A percentile compares a stretch with the other conserved stretches of the same genome.
Conservation (phyloP, 2,888 invertebrate species). For the Scaptodrosophila latifasciaeformis region DNA sequence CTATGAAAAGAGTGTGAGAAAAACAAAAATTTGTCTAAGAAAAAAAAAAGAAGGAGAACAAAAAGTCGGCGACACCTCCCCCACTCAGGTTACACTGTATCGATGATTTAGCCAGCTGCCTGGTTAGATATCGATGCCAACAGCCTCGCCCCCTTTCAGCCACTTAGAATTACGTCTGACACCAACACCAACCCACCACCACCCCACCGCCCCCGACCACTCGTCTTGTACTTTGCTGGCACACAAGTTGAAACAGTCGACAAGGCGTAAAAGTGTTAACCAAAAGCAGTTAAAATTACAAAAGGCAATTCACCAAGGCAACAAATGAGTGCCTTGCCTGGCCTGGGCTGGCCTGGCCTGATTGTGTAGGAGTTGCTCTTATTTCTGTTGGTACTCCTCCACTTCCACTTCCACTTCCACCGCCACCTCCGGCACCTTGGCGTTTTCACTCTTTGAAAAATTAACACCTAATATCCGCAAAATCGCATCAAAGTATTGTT, state of each 20-base stretch:
- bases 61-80: conserved; percentile 57
- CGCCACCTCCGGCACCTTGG: too few species aligned
- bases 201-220: background rate
- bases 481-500: conserved; percentile 68
- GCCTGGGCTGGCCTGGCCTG: too few species aligned
- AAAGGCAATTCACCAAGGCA: conserved; percentile 60
- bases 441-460: conserved; percentile 54
- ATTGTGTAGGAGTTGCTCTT: too few species aligned
- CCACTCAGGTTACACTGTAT: conserved; percentile 29
- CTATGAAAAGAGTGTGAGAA: too few species aligned
- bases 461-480: conserved; percentile 69
- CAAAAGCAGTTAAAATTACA: conserved; percentile 69
- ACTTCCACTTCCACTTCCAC: too few species aligned
- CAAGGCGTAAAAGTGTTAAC: conserved; percentile 68
- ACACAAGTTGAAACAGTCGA: conserved; percentile 30
- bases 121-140: conserved; percentile 60
- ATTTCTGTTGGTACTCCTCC: too few species aligned
- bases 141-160: background rate
- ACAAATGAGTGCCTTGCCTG: conserved; percentile 3
- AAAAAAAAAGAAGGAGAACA: conserved; percentile 45
- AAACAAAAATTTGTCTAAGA: too few species aligned
- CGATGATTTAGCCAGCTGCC: conserved; percentile 57
- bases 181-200: background rate
- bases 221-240: background rate
- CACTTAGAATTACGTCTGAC: conserved; percentile 11